Conservation (phyloP, 2,113 vertebrate species). For the Eonycteris spelaea region DNA sequence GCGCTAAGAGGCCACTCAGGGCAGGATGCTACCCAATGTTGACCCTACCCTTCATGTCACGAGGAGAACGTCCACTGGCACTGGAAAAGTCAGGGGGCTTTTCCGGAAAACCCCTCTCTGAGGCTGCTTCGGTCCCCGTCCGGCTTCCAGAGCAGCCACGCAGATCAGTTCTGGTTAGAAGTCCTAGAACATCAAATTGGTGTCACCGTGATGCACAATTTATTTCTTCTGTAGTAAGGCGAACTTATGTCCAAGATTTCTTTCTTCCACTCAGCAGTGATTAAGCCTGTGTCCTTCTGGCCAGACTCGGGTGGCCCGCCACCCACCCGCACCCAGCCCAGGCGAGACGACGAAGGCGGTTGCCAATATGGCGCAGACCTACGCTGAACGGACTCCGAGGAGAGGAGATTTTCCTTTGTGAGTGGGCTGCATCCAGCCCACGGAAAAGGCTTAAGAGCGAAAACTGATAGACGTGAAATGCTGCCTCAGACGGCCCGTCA, state of each 20-base stretch:
- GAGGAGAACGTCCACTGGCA: neutral
- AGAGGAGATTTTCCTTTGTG: neutral
- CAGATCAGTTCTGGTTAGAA: too few species aligned
- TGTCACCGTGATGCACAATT: neutral
- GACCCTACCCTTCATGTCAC: neutral
- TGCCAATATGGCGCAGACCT: accelerated
- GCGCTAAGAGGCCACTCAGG: neutral
- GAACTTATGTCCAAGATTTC: neutral
- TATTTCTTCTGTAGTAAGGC: neutral
- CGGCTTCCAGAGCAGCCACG: too few species aligned
- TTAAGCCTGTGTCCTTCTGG: neutral
- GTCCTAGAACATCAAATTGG: neutral
- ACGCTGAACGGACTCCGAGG: neutral
- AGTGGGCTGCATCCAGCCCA: neutral
- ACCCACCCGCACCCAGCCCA: neutral
- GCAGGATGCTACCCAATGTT: neutral
- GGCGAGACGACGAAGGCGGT: neutral
- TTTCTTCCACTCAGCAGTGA: neutral
- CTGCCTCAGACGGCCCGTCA: neutral
- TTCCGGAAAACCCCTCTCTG: neutral
- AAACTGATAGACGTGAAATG: too few species aligned
- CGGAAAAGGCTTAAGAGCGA: neutral
- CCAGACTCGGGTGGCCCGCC: accelerated
- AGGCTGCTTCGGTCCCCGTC: too few species aligned
- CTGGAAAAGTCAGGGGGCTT: neutral